A percentile compares a stretch with the other conserved stretches of the same genome.
phyloP scores from a whole-genome alignment of 2,113 vertebrate genomes.

The Macroglossus sobrinus region DNA sequence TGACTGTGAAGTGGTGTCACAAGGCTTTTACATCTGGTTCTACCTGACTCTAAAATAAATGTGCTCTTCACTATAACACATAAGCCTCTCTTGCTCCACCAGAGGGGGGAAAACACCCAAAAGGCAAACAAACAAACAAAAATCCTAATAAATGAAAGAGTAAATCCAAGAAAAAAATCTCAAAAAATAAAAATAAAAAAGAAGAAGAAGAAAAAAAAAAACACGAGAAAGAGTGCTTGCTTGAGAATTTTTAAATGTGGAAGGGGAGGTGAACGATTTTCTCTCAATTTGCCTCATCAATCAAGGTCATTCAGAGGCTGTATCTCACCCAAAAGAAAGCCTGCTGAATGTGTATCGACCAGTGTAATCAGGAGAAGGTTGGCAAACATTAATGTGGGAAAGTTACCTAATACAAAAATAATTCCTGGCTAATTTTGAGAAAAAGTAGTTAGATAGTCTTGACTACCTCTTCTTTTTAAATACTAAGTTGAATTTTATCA shows the following conservation, averaged over 20 bases:
- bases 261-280: not conserved
- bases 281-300: not conserved
- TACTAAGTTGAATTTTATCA: not conserved
- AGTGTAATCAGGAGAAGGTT: not conserved
- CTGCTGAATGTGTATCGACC: not conserved
- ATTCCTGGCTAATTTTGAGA: not conserved
- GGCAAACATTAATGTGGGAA: not conserved
- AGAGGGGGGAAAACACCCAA: not conserved
- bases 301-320: not conserved
- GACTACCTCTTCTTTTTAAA: not conserved
- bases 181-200: not conserved
- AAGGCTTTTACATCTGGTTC: not conserved
- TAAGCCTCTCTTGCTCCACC: not conserved
- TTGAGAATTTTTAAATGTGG: not conserved
- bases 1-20: not conserved
- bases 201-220: not conserved
- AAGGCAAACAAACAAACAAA: not conserved
- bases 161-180: not conserved
- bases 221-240: not conserved
- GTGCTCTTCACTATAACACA: not conserved
- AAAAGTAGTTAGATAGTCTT: not conserved
- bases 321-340: not conserved
- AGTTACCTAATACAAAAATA: not conserved
- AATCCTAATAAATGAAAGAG: not conserved
- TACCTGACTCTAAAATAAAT: not conserved